A percentile compares a stretch with the other conserved stretches of the same genome.
Conservation (phyloP, 2,888 invertebrate species). For the Aelia acuminata region DNA sequence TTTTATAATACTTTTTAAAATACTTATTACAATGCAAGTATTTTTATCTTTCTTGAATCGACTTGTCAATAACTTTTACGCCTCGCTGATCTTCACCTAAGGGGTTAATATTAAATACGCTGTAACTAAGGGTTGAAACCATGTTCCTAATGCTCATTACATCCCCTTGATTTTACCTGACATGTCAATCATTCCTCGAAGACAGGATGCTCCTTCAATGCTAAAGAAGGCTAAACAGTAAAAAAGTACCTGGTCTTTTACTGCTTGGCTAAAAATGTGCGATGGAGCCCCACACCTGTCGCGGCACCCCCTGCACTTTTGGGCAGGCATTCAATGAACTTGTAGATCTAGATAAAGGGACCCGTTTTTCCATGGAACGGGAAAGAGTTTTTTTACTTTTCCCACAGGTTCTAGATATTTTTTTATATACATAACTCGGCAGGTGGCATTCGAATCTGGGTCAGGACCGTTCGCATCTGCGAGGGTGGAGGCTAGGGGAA, state of each 20-base stretch:
- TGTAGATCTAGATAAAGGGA: neutral
- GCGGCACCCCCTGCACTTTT: conserved; percentile 4
- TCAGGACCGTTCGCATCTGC: conserved; percentile 27
- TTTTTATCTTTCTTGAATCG: too few species aligned
- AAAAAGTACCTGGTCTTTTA: neutral
- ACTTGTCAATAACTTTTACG: too few species aligned
- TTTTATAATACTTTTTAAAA: too few species aligned
- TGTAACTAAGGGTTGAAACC: neutral
- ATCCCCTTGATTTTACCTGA: neutral
- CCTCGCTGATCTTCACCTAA: too few species aligned
- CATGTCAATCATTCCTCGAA: neutral
- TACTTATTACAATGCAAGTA: too few species aligned
- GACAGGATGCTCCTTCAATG: neutral
- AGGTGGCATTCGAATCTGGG: conserved; percentile 47
- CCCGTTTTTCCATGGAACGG: conserved; percentile 48
- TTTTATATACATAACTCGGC: neutral
- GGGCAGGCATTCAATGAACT: neutral
- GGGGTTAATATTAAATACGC: too few species aligned
- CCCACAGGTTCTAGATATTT: conserved; percentile 44
- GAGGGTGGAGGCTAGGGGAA: neutral
- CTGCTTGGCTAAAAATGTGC: neutral
- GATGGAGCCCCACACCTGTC: neutral
- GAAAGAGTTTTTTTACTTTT: conserved; percentile 50
- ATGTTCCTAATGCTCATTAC: neutral
- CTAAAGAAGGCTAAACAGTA: neutral